A percentile compares a stretch with the other conserved stretches of the same genome.
phyloP scores from a whole-genome alignment of 2,888 invertebrate species.

The Eudemis profundana region DNA sequence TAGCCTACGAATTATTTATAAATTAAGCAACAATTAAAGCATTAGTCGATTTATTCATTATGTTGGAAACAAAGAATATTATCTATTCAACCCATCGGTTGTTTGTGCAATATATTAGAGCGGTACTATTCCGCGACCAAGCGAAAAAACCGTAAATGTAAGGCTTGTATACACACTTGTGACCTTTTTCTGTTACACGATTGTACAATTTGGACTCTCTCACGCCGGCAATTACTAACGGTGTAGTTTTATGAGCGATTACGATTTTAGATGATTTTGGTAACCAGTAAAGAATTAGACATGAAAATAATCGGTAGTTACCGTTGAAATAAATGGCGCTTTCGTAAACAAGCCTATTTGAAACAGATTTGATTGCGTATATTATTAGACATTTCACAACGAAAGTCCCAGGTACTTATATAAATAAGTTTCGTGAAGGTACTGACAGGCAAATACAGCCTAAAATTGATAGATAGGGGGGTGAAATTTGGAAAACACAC shows the following conservation, averaged over 20 bases:
- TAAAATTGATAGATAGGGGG: no score
- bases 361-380: slow-evolving; percentile 16
- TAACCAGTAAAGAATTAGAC: slow-evolving; percentile 36
- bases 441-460: no score
- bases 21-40: slow-evolving; percentile 44
- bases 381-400: slow-evolving; percentile 6
- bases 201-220: slow-evolving; percentile 38
- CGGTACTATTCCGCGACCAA: slow-evolving; percentile 20
- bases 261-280: slow-evolving; percentile 35
- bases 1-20: slow-evolving; percentile 37
- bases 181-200: background rate
- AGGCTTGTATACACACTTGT: background rate
- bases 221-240: slow-evolving; percentile 42
- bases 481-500: no score
- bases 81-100: slow-evolving; percentile 42
- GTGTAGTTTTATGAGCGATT: slow-evolving; percentile 40
- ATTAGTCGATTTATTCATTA: slow-evolving; percentile 45
- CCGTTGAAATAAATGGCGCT: slow-evolving; percentile 28
- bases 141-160: background rate
- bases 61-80: slow-evolving; percentile 40
- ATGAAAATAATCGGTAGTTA: slow-evolving; percentile 23
- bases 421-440: no score
- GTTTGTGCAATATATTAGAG: slow-evolving; percentile 43
- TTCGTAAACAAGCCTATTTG: slow-evolving; percentile 25
- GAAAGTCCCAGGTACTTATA: no score